Conservation (phyloP, 2,113 vertebrate species). For the Platysternon megacephalum region DNA sequence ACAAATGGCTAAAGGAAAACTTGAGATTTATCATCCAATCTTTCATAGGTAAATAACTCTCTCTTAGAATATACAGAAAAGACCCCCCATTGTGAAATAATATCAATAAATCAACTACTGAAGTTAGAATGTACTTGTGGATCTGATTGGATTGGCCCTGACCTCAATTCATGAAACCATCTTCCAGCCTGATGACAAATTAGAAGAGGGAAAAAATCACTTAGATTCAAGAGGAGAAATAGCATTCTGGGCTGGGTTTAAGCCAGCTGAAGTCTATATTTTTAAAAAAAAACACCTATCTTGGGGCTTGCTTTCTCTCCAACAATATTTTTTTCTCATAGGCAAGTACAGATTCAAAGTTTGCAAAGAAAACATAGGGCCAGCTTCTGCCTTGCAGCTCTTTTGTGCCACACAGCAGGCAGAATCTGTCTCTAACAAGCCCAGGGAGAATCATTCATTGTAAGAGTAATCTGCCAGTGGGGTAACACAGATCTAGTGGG, state of each 20-base stretch:
- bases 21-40: background rate
- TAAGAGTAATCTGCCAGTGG: background rate
- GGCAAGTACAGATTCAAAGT: background rate
- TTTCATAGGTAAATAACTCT: rapidly evolving
- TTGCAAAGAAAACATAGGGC: background rate
- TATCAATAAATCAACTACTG: background rate
- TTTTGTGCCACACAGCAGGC: background rate
- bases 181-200: background rate
- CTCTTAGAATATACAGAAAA: background rate
- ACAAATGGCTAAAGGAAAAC: background rate
- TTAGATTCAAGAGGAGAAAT: background rate
- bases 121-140: background rate
- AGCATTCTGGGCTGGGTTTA: rapidly evolving
- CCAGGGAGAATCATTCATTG: background rate
- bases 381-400: background rate
- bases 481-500: background rate
- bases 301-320: background rate
- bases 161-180: background rate
- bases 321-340: background rate
- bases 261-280: background rate
- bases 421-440: background rate
- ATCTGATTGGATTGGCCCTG: background rate
- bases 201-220: background rate
- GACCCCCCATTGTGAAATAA: background rate
- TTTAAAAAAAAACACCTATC: background rate